Percentiles rank a stretch among this genome's conserved stretches.
These are phyloP conservation scores for Idris sp. DNA, from an alignment of 1,140 invertebrate genomes.

Conservation along the genomic window DNA sequence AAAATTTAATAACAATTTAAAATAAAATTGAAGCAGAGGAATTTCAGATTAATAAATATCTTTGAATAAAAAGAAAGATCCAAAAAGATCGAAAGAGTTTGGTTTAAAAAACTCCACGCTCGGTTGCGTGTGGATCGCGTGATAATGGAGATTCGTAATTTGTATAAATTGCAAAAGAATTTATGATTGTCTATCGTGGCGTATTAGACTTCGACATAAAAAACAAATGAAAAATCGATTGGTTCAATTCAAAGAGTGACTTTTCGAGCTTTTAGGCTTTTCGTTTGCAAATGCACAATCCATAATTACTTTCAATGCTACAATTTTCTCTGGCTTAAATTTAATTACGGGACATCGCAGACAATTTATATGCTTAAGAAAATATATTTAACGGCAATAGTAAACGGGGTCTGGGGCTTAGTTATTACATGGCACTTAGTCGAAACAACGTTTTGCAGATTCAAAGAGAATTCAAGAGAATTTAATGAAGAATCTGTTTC, in stretches of 20 bases:
- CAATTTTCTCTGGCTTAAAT: slow-evolving; percentile 34
- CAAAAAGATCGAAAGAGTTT: slow-evolving; percentile 46
- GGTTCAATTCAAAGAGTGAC: slow-evolving; percentile 1
- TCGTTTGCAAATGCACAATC: slow-evolving; percentile 6
- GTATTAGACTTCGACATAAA: slow-evolving; percentile 41
- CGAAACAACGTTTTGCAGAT: slow-evolving; percentile 25
- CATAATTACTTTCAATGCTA: slow-evolving; percentile 3
- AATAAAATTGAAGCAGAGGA: too few species aligned
- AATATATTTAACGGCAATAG: too few species aligned
- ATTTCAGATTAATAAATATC: slow-evolving; percentile 56
- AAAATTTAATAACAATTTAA: too few species aligned
- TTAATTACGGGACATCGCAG: slow-evolving; percentile 20
- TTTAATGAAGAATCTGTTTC: slow-evolving; percentile 28
- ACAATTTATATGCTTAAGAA: slow-evolving; percentile 38
- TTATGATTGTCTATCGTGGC: slow-evolving; percentile 63
- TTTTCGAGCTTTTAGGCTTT: slow-evolving; percentile 15
- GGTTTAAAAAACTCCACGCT: slow-evolving; percentile 64
- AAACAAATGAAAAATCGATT: slow-evolving; percentile 61
- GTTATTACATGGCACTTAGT: slow-evolving; percentile 20
- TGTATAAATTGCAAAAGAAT: slow-evolving; percentile 70
- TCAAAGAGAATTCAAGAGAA: slow-evolving; percentile 38
- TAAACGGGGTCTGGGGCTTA: slow-evolving; percentile 14
- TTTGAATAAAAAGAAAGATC: slow-evolving; percentile 33
- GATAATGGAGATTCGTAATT: slow-evolving; percentile 70
- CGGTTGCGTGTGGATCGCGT: slow-evolving; percentile 51